Evolutionary conservation across 2,113 vertebrate genomes (phyloP).

Genomic region (Stegostoma tigrinum): DNA sequence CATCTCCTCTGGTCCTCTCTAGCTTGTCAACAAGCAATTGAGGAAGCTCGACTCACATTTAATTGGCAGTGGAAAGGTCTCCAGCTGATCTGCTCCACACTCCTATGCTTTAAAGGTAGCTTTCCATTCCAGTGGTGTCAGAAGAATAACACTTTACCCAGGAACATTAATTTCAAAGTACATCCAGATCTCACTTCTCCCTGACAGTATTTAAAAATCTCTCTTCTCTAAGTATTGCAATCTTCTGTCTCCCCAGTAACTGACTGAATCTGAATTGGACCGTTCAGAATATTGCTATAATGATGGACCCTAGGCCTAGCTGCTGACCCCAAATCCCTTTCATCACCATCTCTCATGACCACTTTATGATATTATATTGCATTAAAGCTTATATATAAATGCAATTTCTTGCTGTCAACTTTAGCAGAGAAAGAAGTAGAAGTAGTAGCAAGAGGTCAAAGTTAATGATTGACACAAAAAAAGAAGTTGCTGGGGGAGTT

Average conservation of each 20-base stretch:
- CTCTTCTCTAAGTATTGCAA: neutral
- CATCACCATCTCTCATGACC: neutral
- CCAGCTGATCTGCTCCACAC: neutral
- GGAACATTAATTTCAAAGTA: neutral
- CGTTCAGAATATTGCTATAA: neutral
- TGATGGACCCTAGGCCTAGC: neutral
- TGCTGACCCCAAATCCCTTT: neutral
- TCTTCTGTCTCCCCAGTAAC: neutral
- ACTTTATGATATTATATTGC: neutral
- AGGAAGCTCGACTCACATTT: neutral
- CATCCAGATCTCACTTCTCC: no score
- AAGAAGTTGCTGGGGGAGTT: no score
- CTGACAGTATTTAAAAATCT: neutral
- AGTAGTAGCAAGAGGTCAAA: neutral
- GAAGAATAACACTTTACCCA: neutral
- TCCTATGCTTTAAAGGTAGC: neutral
- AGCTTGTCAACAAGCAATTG: neutral
- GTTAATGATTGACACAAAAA: neutral
- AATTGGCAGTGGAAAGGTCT: neutral
- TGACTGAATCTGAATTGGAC: neutral
- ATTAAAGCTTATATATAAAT: neutral
- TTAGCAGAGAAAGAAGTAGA: neutral
- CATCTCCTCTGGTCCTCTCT: neutral
- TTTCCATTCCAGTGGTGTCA: neutral
- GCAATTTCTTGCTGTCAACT: neutral